Percentiles rank a stretch among this genome's conserved stretches.
phyloP scores from a whole-genome alignment of 2,888 invertebrate genomes.

The Lacanobia wlatinum region DNA sequence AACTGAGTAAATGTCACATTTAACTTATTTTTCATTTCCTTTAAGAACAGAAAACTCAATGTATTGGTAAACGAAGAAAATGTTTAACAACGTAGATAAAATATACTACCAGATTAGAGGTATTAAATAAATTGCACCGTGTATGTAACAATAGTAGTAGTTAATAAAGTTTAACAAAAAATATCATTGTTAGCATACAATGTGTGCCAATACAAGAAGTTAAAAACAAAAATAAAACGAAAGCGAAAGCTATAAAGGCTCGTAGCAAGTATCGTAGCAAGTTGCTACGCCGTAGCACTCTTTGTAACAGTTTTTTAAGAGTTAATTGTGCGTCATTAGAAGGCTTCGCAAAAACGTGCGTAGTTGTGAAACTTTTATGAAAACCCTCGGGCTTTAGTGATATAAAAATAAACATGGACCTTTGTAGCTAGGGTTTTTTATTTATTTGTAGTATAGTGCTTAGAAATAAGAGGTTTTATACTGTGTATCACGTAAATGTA shows the following conservation, averaged over 20 bases:
- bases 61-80: too few species aligned
- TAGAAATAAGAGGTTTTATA: too few species aligned
- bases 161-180: not conserved
- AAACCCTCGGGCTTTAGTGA: not conserved
- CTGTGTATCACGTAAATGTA: too few species aligned
- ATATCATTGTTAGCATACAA: not conserved
- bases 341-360: constrained; percentile 46
- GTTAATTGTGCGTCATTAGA: constrained; percentile 43
- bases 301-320: constrained; percentile 52
- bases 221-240: constrained; percentile 24
- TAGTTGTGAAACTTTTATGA: constrained; percentile 31
- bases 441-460: not conserved
- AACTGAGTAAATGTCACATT: not conserved
- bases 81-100: too few species aligned
- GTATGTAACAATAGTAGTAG: not conserved
- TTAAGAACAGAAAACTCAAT: too few species aligned
- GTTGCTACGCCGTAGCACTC: constrained; percentile 58
- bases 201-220: constrained; percentile 2
- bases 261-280: constrained; percentile 47
- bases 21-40: not conserved
- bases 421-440: not conserved
- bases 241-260: constrained; percentile 1
- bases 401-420: constrained; percentile 5
- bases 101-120: too few species aligned
- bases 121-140: not conserved